These are phyloP conservation scores for Dolichotis patagonum DNA, from an alignment of 2,113 vertebrate genomes.

Conservation along the genomic window DNA sequence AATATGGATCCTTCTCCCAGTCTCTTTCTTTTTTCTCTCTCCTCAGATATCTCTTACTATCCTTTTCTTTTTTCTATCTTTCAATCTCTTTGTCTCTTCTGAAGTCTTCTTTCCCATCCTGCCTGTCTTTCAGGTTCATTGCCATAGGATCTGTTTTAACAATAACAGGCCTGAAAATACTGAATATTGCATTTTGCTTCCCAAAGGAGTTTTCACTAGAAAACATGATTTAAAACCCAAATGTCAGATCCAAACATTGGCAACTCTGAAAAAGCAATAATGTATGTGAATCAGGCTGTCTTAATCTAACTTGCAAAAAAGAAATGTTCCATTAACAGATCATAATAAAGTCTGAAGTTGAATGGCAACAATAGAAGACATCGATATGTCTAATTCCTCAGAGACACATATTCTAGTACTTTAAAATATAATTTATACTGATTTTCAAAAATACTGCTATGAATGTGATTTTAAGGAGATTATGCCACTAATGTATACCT, in stretches of 20 bases:
- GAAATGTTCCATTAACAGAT: not conserved
- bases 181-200: not conserved
- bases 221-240: slow-evolving; percentile 40
- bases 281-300: not conserved
- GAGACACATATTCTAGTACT: not conserved
- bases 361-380: not conserved
- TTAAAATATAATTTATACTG: not conserved
- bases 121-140: not conserved
- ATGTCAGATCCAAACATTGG: not conserved
- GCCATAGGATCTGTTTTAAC: not conserved
- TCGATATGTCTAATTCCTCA: not conserved
- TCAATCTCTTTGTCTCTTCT: slow-evolving; percentile 49
- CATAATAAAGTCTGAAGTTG: not conserved
- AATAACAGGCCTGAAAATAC: not conserved
- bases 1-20: slow-evolving; percentile 58
- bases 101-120: slow-evolving; percentile 12
- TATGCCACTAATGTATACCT: not conserved
- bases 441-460: not conserved
- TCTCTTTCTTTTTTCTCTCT: not conserved
- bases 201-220: not conserved
- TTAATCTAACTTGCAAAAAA: not conserved
- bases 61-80: not conserved
- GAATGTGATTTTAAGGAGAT: slow-evolving; percentile 50
- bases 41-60: accelerated
- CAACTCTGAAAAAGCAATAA: slow-evolving; percentile 23